phyloP scores from a whole-genome alignment of 2,797 vertebrate species.

The Borostomias antarcticus region DNA sequence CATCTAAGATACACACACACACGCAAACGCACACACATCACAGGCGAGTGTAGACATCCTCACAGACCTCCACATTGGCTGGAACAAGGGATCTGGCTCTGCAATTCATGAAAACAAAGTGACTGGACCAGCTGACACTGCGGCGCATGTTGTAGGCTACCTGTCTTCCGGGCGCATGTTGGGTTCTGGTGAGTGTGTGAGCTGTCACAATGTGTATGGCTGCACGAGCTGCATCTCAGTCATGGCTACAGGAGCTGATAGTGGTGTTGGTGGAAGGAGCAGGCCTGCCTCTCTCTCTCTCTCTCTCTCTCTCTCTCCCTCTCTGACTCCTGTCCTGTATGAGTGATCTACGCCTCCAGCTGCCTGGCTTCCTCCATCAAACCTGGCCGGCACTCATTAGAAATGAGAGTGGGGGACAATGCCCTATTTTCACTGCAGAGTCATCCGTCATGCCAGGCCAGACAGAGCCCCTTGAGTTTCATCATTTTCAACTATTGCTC shows the following conservation, averaged over 20 bases:
- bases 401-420: slow-evolving; percentile 82
- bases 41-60: not conserved
- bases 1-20: not conserved
- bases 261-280: slow-evolving; percentile 37
- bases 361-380: slow-evolving; percentile 75
- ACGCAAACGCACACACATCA: not conserved
- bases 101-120: not conserved
- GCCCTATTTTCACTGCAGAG: slow-evolving; percentile 78
- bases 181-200: not conserved
- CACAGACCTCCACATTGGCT: not conserved
- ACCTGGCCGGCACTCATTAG: slow-evolving; percentile 79
- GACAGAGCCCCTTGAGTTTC: slow-evolving; percentile 76
- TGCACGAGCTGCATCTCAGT: slow-evolving; percentile 12
- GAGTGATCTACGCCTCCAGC: slow-evolving; percentile 75
- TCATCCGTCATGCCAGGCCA: slow-evolving; percentile 79
- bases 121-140: not conserved
- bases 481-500: slow-evolving; percentile 77
- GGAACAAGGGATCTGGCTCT: not conserved
- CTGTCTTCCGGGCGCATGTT: not conserved
- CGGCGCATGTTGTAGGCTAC: not conserved
- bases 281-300: slow-evolving; percentile 10
- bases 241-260: slow-evolving; percentile 25
- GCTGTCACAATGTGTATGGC: not conserved
- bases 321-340: slow-evolving; percentile 36
- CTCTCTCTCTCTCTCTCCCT: not conserved